Evolutionary conservation across 2,888 invertebrate genomes (phyloP).

Genomic region (Dynastes maya): DNA sequence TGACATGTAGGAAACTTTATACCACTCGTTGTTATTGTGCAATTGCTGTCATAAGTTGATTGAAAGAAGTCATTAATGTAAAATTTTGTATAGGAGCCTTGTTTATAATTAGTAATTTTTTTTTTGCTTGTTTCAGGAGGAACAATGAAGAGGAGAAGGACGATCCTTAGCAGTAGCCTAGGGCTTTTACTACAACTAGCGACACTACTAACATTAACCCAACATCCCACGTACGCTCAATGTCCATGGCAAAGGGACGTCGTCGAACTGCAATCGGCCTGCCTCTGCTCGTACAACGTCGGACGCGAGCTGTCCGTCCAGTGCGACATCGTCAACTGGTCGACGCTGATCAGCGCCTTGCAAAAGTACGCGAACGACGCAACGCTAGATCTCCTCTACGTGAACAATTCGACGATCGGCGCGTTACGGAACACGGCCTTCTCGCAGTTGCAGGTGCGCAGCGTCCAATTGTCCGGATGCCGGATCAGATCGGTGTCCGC

Average conservation of each 20-base stretch:
- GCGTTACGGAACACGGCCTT: conserved; percentile 80
- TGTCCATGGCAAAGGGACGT: conserved; percentile 90
- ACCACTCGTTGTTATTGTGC: too few relatives aligned
- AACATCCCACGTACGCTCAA: conserved; percentile 71
- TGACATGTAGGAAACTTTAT: too few relatives aligned
- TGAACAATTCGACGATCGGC: conserved; percentile 89
- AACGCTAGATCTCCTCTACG: conserved; percentile 87
- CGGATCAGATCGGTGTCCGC: conserved; percentile 80
- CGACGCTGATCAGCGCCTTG: conserved; percentile 81
- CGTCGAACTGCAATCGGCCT: conserved; percentile 84
- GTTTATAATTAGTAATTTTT: too few relatives aligned
- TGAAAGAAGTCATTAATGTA: too few relatives aligned
- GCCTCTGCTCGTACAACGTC: conserved; percentile 90
- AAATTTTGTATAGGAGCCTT: too few relatives aligned
- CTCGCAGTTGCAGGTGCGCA: conserved; percentile 81
- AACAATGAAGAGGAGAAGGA: conserved; percentile 64
- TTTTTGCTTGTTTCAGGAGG: neutral
- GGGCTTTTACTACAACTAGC: conserved; percentile 56
- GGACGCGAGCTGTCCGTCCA: conserved; percentile 90
- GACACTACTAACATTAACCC: conserved; percentile 52
- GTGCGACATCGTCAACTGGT: conserved; percentile 91
- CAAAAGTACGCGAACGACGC: conserved; percentile 79
- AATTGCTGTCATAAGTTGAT: too few relatives aligned
- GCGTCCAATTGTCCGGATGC: conserved; percentile 89
- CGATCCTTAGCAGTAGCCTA: conserved; percentile 57